phyloP scores from a whole-genome alignment of 2,888 invertebrate species.

The Plagiodera versicolora region DNA sequence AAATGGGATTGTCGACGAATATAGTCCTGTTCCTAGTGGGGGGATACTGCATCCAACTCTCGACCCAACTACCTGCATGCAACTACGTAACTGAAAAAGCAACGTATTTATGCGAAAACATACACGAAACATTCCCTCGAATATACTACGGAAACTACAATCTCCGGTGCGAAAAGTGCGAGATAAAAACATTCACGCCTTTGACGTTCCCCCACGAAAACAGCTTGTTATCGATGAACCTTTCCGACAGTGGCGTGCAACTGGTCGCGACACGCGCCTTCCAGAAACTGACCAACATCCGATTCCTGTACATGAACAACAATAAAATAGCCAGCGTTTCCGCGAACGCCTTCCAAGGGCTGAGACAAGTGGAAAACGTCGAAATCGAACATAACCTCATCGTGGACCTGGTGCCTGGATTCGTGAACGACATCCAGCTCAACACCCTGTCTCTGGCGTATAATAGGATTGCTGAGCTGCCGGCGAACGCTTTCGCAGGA shows the following conservation, averaged over 20 bases:
- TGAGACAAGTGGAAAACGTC: slow-evolving; percentile 45
- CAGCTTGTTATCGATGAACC: slow-evolving; percentile 42
- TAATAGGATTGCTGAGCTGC: slow-evolving; percentile 43
- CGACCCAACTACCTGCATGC: slow-evolving; percentile 29
- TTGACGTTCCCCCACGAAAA: slow-evolving; percentile 44
- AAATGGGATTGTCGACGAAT: neutral
- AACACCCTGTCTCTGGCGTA: slow-evolving; percentile 41
- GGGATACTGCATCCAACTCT: neutral
- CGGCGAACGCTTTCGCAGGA: slow-evolving; percentile 42
- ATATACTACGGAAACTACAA: slow-evolving; percentile 44
- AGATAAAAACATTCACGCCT: slow-evolving; percentile 41
- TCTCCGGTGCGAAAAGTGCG: slow-evolving; percentile 44
- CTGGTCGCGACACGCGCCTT: slow-evolving; percentile 42
- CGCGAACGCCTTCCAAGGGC: slow-evolving; percentile 44
- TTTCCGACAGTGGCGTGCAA: slow-evolving; percentile 43
- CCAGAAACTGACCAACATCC: slow-evolving; percentile 37
- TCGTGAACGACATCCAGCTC: slow-evolving; percentile 43
- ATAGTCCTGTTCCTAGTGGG: neutral
- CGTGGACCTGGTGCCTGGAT: slow-evolving; percentile 38
- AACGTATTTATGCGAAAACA: slow-evolving; percentile 41
- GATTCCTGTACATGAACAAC: slow-evolving; percentile 42
- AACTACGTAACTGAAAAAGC: slow-evolving; percentile 36
- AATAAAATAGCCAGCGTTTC: slow-evolving; percentile 43
- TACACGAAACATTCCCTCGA: slow-evolving; percentile 42
- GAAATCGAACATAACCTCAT: slow-evolving; percentile 46